Evolutionary conservation across 2,113 vertebrate genomes (phyloP), one percentile per base, ranked within the genome.

Genomic region (Candoia aspera): DNA sequence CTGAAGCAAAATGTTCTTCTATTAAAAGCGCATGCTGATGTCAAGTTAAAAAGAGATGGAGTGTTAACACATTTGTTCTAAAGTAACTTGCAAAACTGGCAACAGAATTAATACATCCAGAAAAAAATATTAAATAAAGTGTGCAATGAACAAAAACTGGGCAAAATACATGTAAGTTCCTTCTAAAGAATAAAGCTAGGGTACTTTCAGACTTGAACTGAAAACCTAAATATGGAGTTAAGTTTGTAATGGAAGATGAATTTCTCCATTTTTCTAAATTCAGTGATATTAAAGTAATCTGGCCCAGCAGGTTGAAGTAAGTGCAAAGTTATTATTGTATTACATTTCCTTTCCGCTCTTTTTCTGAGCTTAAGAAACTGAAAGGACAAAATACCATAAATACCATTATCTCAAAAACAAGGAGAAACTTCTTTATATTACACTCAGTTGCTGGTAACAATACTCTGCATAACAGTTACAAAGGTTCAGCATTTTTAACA

Each of bases 11-110:
- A 87, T 93, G 91, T 86, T 96, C 95, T 94, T 95, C 97, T 97
- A 97, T 98, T 97, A 97, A 97, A 97, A 97, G 62, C 87, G 95
- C 98, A 98, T 98, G 98, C 98, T 97, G 97, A 97, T 97, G 96
- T 93, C 94, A 97, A 97, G 97, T 98, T 98, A 98, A 97, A 97
- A 97, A 95, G 92, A 94, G 97, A 97, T 96, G 96, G 91, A 97
- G 96, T 96, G 97, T 95, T 97, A 96, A 97, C 96, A 95, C 90
- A 59, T 64, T 94, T 93, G 86, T 93, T 94, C 83, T n/a, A 73
- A 94, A 64, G 24, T 33, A 91, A 54, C 2, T 94, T 86, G 91
- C 91, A 90, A 95, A 73, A 94, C 0, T 46, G 42, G 92, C 1
- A 96, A 94, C 92, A 94, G 95, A 33, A 4, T 88, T 94, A 91